phyloP scores from a whole-genome alignment of 2,113 vertebrate species.

The Nerophis lumbriciformis region DNA sequence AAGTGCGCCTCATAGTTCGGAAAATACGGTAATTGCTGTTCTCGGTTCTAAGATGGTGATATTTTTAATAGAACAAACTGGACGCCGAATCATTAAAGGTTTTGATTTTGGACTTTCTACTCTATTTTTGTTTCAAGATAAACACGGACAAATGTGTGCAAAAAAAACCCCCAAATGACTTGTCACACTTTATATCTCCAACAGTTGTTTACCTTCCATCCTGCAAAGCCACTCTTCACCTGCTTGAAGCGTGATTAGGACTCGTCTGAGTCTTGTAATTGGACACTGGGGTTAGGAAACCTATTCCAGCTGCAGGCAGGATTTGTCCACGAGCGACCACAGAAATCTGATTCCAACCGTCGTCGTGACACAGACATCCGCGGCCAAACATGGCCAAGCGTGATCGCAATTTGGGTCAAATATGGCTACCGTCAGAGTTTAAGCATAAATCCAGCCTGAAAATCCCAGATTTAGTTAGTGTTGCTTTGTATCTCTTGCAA shows the following conservation, averaged over 20 bases:
- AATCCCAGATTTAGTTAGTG: slow-evolving; percentile 26
- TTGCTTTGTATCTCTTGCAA: slow-evolving; percentile 14
- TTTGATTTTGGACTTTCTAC: too few species aligned
- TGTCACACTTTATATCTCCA: slow-evolving; percentile 5
- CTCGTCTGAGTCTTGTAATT: slow-evolving; percentile 33
- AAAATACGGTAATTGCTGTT: too few species aligned
- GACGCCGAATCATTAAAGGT: too few species aligned
- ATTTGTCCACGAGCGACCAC: slow-evolving; percentile 33
- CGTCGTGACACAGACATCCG: slow-evolving; percentile 23
- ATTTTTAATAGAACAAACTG: too few species aligned
- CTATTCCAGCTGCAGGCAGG: slow-evolving; percentile 24
- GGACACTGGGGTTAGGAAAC: slow-evolving; percentile 29
- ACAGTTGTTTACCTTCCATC: slow-evolving; percentile 12
- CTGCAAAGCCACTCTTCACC: slow-evolving; percentile 9
- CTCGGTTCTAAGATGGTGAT: too few species aligned
- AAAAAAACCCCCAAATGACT: slow-evolving; percentile 1
- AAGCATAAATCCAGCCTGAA: slow-evolving; percentile 22
- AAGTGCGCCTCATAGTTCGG: too few species aligned
- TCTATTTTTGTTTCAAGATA: too few species aligned
- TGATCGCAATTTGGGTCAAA: slow-evolving; percentile 38
- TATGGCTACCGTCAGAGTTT: slow-evolving; percentile 33
- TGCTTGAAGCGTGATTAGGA: slow-evolving; percentile 15
- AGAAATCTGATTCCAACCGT: slow-evolving; percentile 41
- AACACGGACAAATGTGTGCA: neutral
- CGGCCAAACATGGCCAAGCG: slow-evolving; percentile 27